Evolutionary conservation across 2,888 invertebrate genomes (phyloP).

Genomic region (Apoderus coryli): DNA sequence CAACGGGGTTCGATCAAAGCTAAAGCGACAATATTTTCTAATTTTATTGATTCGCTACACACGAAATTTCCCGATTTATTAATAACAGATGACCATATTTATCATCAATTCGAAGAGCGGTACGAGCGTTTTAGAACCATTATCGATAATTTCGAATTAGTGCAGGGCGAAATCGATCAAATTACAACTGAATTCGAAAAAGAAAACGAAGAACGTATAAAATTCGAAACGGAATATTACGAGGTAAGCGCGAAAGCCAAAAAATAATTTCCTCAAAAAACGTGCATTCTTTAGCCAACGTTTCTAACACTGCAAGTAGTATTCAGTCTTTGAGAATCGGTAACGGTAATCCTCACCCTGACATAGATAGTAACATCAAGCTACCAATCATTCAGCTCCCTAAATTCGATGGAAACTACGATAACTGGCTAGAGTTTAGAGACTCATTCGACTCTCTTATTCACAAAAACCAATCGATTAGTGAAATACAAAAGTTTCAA

Average conservation of each 20-base stretch:
- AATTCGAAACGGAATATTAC: conserved; percentile 2
- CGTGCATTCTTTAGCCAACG: no score
- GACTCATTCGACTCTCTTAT: conserved; percentile 12
- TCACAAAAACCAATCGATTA: conserved; percentile 9
- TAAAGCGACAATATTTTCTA: conserved; percentile 3
- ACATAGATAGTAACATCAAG: conserved; percentile 1
- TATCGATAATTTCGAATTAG: conserved; percentile 5
- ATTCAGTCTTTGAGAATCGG: no score
- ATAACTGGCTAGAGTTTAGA: conserved; percentile 10
- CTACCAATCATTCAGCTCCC: conserved; percentile 7
- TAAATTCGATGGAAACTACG: conserved; percentile 9
- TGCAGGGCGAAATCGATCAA: conserved; percentile 6
- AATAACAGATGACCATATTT: background rate
- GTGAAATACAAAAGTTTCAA: conserved; percentile 11
- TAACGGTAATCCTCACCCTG: no score
- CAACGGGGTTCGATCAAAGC: conserved; percentile 3
- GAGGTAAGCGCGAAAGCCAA: background rate
- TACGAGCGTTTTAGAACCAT: background rate
- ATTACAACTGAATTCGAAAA: background rate
- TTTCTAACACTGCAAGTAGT: no score
- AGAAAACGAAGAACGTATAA: conserved; percentile 2
- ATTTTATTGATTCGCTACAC: background rate
- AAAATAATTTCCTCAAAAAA: no score
- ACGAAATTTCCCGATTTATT: background rate
- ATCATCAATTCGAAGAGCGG: conserved; percentile 5